Conservation (phyloP, 2,797 vertebrate genomes). For the Danionella dracula region DNA sequence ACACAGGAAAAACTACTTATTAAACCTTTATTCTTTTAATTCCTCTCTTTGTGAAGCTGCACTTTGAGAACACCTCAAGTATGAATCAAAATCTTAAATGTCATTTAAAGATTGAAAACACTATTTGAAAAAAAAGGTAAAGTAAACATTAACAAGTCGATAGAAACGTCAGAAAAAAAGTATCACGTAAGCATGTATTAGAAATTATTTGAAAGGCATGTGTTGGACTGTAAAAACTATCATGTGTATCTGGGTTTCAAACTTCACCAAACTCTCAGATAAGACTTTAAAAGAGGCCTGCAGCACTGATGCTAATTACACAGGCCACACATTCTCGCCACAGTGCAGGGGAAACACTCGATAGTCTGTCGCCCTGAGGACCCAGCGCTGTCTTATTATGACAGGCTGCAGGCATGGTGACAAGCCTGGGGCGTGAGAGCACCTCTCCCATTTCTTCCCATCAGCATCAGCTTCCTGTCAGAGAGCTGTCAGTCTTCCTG, state of each 20-base stretch:
- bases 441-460: constrained; percentile 37
- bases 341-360: neutral
- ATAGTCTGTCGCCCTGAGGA: constrained; percentile 7
- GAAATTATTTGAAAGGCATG: too few species aligned
- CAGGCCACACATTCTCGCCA: neutral
- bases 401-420: constrained; percentile 6
- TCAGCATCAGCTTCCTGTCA: constrained; percentile 43
- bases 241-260: neutral
- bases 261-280: neutral
- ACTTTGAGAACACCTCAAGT: too few species aligned
- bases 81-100: too few species aligned
- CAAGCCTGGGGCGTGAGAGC: constrained; percentile 28
- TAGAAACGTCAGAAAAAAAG: too few species aligned
- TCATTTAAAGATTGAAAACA: too few species aligned
- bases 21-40: too few species aligned
- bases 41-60: too few species aligned
- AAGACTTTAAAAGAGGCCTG: constrained; percentile 2
- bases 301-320: constrained; percentile 1
- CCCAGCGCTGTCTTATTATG: constrained; percentile 21
- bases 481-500: constrained; percentile 8
- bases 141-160: too few species aligned
- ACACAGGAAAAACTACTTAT: too few species aligned
- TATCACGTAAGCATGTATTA: too few species aligned
- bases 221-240: too few species aligned
- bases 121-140: too few species aligned